Conservation (phyloP, 2,113 vertebrate species). For the Micromys minutus region DNA sequence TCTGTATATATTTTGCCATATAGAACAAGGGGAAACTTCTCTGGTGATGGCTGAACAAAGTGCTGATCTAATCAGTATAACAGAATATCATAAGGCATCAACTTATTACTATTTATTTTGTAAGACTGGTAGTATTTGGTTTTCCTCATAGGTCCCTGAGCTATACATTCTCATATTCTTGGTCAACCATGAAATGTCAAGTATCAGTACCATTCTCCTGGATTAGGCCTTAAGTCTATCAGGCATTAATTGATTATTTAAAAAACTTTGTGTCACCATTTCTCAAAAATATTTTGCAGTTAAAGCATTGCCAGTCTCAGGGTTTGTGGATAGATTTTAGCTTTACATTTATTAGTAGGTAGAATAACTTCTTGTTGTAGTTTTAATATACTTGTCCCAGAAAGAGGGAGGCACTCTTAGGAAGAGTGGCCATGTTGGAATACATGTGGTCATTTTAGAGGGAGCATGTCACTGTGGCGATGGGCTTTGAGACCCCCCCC, state of each 20-base stretch:
- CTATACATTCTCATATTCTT: neutral
- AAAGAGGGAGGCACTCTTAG: too few species aligned
- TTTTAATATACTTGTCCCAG: too few species aligned
- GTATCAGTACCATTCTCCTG: neutral
- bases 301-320: neutral
- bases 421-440: too few species aligned
- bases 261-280: neutral
- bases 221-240: neutral
- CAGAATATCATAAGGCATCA: neutral
- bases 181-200: neutral
- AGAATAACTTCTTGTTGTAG: neutral
- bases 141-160: neutral
- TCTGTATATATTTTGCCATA: neutral
- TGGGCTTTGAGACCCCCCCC: too few species aligned
- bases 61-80: neutral
- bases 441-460: too few species aligned
- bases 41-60: neutral
- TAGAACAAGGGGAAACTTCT: neutral
- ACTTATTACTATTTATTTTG: neutral
- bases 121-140: neutral
- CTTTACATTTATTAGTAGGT: neutral
- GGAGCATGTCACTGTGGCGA: too few species aligned
- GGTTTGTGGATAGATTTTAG: neutral
- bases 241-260: neutral
- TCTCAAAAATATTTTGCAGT: neutral